Evolutionary conservation across 2,797 vertebrate species (phyloP), one percentile per base, ranked within the genome.

Genomic region (Enteromius mattozi): DNA sequence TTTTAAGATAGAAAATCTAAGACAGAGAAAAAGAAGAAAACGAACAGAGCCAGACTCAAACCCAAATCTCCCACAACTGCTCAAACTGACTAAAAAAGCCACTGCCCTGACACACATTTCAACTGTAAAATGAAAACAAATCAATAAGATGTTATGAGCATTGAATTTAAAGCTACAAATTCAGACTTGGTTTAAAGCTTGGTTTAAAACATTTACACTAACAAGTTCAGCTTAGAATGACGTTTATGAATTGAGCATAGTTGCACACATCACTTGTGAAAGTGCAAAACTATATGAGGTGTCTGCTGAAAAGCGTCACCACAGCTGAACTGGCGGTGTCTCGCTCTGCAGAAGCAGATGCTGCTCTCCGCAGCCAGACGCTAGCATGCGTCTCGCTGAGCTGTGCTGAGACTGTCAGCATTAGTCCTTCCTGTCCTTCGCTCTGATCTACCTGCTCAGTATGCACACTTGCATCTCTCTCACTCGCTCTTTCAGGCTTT

Each of bases 401-500:
- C 54, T 83, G 74, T 45, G 63, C 72, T 42, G 80, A 83, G 82
- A 71, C 66, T 78, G 65, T 70, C 76, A 79, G 75, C 75, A 70
- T 79, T 70, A 84, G 83, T 71, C 75, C 74, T 78, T 86, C 49
- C 74, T 80, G 80, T 78, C 66, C 83, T 65, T 61, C 16, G 27
- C 65, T 86, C 80, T 83, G 45, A 83, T 81, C 56, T 82, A 81
- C 80, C 88, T 69, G 65, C 84, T 88, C 75, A 78, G 82, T 84
- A 84, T 84, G 82, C 82, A 84, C 66, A 33, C 82, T 84, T 51
- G 68, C 72, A 51, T 54, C 74, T 86, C 76, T 61, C 85, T 88
- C 88, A 81, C 86, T 92, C 86, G 86, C 87, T 87, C 87, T 91
- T 89, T 89, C 89, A 77, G 83, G 76, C 37, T 84, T 89, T 89